Conservation (phyloP, 2,888 invertebrate species). For the Pegoplata infirma region DNA sequence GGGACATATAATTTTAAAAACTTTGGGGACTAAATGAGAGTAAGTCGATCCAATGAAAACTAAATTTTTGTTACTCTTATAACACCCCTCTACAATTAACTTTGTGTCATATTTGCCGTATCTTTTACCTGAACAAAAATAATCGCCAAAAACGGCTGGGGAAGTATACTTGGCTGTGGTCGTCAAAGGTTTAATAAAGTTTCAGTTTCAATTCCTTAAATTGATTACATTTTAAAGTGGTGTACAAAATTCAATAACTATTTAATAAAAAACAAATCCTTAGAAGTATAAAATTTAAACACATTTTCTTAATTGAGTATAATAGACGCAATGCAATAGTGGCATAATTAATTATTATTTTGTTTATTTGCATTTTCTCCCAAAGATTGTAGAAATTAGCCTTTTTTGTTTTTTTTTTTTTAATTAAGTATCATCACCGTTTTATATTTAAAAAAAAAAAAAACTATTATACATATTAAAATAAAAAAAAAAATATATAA, state of each 20-base stretch:
- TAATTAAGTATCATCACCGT: constrained; percentile 32
- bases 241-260: neutral
- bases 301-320: constrained; percentile 20
- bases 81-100: too few species aligned
- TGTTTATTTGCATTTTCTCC: constrained; percentile 59
- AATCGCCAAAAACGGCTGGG: too few species aligned
- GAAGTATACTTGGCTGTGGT: too few species aligned
- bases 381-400: constrained; percentile 60
- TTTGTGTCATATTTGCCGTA: too few species aligned
- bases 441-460: constrained; percentile 30
- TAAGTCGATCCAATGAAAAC: too few species aligned
- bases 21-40: too few species aligned
- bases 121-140: too few species aligned
- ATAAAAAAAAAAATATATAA: neutral
- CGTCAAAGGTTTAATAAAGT: too few species aligned
- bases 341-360: constrained; percentile 44
- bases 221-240: constrained; percentile 19
- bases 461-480: constrained; percentile 5
- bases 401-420: too few species aligned
- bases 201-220: too few species aligned
- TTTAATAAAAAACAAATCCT: constrained; percentile 1
- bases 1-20: too few species aligned
- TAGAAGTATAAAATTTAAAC: constrained; percentile 16
- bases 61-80: too few species aligned
- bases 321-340: constrained; percentile 42